These are phyloP conservation scores for Drosophila bocqueti DNA, from an alignment of 1,140 invertebrate species.

Conservation along the genomic window DNA sequence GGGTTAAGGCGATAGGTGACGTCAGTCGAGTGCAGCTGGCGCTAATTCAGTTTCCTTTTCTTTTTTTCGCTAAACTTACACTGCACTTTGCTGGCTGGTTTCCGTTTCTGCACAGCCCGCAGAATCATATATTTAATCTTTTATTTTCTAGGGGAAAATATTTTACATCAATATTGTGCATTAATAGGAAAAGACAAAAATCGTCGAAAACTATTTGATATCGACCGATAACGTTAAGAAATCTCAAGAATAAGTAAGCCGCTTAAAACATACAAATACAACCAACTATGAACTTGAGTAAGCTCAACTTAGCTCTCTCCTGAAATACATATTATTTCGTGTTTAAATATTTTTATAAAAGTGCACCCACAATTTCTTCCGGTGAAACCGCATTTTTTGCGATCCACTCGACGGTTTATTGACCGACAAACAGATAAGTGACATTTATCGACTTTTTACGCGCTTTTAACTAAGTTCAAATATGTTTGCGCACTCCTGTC, in stretches of 20 bases:
- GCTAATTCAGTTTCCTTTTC: slow-evolving; percentile 44
- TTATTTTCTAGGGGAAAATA: not conserved
- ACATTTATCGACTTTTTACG: slow-evolving; percentile 83
- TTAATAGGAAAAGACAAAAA: too few species aligned
- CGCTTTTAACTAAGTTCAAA: slow-evolving; percentile 81
- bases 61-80: slow-evolving; percentile 18
- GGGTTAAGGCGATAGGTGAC: slow-evolving; percentile 50
- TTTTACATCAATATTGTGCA: too few species aligned
- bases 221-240: too few species aligned
- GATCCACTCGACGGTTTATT: slow-evolving; percentile 25
- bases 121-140: slow-evolving; percentile 19
- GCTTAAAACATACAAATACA: too few species aligned
- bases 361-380: not conserved
- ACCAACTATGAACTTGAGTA: too few species aligned
- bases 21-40: slow-evolving; percentile 74
- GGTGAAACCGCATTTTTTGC: slow-evolving; percentile 1
- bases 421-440: slow-evolving; percentile 77
- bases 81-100: slow-evolving; percentile 22
- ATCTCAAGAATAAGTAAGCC: too few species aligned
- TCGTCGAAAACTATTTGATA: too few species aligned
- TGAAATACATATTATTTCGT: too few species aligned
- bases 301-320: too few species aligned
- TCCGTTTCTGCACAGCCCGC: slow-evolving; percentile 46
- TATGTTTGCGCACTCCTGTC: slow-evolving; percentile 73
- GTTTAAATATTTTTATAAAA: not conserved